Percentiles rank a stretch among this genome's conserved stretches.
phyloP scores from a whole-genome alignment of 2,113 vertebrate species.

The Pachyramphus minor region DNA sequence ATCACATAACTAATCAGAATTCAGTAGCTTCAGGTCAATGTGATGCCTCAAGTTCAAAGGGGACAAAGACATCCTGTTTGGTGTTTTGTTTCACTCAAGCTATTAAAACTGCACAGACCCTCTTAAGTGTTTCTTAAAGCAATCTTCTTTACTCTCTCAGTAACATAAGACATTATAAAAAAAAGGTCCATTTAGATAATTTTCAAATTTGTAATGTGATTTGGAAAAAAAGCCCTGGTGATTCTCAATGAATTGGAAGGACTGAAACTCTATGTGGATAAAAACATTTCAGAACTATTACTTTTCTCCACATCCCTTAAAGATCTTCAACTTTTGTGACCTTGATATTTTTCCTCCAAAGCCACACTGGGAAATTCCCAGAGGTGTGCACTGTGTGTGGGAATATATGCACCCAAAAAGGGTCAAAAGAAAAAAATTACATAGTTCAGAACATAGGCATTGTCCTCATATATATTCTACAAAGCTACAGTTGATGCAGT shows the following conservation, averaged over 20 bases:
- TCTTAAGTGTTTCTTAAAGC: slow-evolving; percentile 55
- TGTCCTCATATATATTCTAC: neutral
- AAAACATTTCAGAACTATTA: neutral
- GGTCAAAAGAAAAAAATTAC: neutral
- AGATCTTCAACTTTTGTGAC: slow-evolving; percentile 37
- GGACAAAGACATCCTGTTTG: slow-evolving; percentile 76
- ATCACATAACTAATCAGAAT: slow-evolving; percentile 72
- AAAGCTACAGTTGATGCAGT: neutral
- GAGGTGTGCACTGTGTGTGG: neutral
- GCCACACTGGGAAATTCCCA: slow-evolving; percentile 24
- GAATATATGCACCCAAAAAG: neutral
- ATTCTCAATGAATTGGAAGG: neutral
- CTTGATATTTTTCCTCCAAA: neutral
- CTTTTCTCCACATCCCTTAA: neutral
- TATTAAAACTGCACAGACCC: slow-evolving; percentile 74
- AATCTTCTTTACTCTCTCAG: slow-evolving; percentile 42
- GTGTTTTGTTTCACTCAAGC: slow-evolving; percentile 80
- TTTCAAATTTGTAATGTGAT: slow-evolving; percentile 25
- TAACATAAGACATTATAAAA: slow-evolving; percentile 44
- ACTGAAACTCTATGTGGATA: neutral
- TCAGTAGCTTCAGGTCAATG: slow-evolving; percentile 76
- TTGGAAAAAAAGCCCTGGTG: neutral
- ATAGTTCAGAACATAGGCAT: neutral
- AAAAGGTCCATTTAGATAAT: neutral
- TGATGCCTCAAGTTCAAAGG: slow-evolving; percentile 93